Percentiles rank a stretch among this genome's conserved stretches.
Evolutionary conservation across 2,797 vertebrate genomes (phyloP).

Genomic region (Cynodonichthys magdalenae): DNA sequence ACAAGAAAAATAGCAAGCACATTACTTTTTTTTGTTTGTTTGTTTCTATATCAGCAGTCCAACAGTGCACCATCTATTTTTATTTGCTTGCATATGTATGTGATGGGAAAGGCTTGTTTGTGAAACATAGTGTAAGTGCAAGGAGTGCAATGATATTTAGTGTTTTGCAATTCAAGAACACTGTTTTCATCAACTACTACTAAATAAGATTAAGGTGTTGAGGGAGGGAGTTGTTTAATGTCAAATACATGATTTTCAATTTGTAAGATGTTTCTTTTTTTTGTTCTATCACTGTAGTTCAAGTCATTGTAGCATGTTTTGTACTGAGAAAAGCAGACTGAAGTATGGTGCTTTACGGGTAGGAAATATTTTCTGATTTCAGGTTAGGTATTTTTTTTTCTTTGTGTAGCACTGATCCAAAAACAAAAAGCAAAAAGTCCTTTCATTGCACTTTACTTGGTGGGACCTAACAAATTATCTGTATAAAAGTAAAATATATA

Average conservation of each 20-base stretch:
- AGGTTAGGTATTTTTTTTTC: no score
- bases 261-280: conserved; percentile 33
- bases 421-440: no score
- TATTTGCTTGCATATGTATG: conserved; percentile 63
- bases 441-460: no score
- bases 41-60: conserved; percentile 65
- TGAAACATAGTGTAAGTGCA: conserved; percentile 62
- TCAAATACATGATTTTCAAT: conserved; percentile 53
- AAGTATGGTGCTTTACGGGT: conserved; percentile 10
- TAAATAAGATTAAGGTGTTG: conserved; percentile 76
- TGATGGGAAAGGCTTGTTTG: conserved; percentile 63
- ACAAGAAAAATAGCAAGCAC: conserved; percentile 70
- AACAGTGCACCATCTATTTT: conserved; percentile 69
- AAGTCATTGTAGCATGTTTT: conserved; percentile 36
- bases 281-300: conserved; percentile 26
- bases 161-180: conserved; percentile 77
- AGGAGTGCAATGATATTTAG: conserved; percentile 74
- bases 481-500: no score
- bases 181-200: conserved; percentile 75
- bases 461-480: no score
- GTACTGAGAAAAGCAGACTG: conserved; percentile 34
- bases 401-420: no score
- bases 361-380: neutral
- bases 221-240: conserved; percentile 70
- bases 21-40: conserved; percentile 50